Percentiles rank a stretch among this genome's conserved stretches.
Evolutionary conservation across 2,797 vertebrate species (phyloP).

Genomic region (Anableps anableps): DNA sequence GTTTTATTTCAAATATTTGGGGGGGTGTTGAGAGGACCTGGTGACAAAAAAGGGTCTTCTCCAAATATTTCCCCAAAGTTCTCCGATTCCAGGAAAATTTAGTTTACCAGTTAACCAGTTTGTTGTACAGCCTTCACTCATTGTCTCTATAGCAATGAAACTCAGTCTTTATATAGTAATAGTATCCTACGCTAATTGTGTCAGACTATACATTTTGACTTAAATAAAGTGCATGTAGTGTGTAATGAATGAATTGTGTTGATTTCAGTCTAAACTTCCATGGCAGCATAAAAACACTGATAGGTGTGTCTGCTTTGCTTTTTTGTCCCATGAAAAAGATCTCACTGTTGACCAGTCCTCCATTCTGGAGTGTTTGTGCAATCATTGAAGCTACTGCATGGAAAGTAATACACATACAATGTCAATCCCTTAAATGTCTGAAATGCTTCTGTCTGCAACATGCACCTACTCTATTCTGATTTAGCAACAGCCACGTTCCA

Average conservation of each 20-base stretch:
- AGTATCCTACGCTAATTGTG: background rate
- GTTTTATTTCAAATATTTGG: background rate
- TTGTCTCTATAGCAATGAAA: background rate
- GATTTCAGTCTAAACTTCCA: background rate
- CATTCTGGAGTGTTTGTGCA: background rate
- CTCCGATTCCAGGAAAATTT: background rate
- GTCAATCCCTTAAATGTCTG: background rate
- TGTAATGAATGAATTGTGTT: background rate
- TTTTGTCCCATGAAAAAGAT: background rate
- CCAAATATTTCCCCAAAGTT: background rate
- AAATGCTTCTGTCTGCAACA: background rate
- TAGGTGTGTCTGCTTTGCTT: background rate
- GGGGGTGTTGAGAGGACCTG: no score
- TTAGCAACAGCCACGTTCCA: background rate
- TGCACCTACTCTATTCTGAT: no score
- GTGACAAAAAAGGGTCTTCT: background rate
- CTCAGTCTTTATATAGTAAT: background rate
- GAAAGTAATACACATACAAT: background rate
- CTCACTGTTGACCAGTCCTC: background rate
- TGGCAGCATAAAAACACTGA: background rate
- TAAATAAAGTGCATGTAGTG: background rate
- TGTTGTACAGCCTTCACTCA: background rate
- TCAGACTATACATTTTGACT: background rate
- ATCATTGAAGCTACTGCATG: background rate
- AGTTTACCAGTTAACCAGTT: background rate